Evolutionary conservation across 2,113 vertebrate genomes (phyloP).

Genomic region (Ploceus nigricollis): DNA sequence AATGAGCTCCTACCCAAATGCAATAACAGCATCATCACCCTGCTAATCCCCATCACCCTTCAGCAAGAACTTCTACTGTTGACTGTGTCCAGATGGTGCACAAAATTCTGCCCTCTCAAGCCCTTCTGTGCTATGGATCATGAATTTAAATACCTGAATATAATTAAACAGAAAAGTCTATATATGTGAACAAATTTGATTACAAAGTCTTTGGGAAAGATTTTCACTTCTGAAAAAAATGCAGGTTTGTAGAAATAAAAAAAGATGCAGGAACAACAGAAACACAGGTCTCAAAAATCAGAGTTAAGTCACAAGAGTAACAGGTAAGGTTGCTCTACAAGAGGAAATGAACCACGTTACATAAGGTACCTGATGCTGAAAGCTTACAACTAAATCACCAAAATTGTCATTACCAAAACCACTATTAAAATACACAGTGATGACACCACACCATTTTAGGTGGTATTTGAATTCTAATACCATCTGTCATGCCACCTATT

Average conservation of each 20-base stretch:
- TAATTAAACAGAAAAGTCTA: neutral
- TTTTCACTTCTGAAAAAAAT: neutral
- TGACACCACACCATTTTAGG: neutral
- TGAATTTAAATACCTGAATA: neutral
- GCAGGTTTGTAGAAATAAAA: neutral
- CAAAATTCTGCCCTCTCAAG: neutral
- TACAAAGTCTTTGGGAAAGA: neutral
- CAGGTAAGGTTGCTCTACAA: neutral
- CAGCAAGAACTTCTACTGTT: neutral
- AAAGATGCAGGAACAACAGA: neutral
- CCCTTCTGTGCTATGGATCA: neutral
- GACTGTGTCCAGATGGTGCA: neutral
- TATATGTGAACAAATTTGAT: neutral
- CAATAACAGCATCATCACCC: neutral
- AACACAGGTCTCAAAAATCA: neutral
- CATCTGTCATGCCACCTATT: neutral
- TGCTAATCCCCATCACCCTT: neutral
- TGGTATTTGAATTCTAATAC: neutral
- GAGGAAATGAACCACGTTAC: neutral
- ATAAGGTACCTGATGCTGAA: neutral
- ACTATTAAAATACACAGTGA: neutral
- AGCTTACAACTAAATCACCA: neutral
- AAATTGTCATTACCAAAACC: neutral
- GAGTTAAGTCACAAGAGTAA: neutral
- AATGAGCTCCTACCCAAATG: neutral